Evolutionary conservation across 1,140 invertebrate species (phyloP).

Genomic region (Solenopsis fugax): DNA sequence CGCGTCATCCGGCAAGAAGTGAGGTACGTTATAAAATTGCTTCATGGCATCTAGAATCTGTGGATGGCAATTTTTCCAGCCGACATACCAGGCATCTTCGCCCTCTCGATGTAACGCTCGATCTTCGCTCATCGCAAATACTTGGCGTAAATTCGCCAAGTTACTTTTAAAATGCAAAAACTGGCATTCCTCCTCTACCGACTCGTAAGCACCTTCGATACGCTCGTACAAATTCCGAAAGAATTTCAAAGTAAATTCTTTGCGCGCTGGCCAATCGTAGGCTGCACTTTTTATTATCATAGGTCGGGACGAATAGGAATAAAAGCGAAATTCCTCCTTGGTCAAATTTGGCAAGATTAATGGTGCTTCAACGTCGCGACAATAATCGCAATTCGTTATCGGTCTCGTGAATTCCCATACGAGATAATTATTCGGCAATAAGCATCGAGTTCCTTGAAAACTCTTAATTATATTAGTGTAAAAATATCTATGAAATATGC

Average conservation of each 20-base stretch:
- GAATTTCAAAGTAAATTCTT: slow-evolving; percentile 91
- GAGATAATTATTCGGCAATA: slow-evolving; percentile 94
- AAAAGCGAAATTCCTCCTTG: slow-evolving; percentile 89
- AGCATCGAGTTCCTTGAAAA: slow-evolving; percentile 88
- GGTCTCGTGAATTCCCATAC: slow-evolving; percentile 95
- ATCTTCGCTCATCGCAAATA: slow-evolving; percentile 91
- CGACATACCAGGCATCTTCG: slow-evolving; percentile 95
- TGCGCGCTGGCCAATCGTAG: slow-evolving; percentile 92
- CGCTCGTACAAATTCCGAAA: slow-evolving; percentile 92
- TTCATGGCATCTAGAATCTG: slow-evolving; percentile 91
- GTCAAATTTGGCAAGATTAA: slow-evolving; percentile 91
- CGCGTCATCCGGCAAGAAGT: slow-evolving; percentile 95
- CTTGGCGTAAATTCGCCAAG: slow-evolving; percentile 92
- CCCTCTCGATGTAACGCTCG: slow-evolving; percentile 89
- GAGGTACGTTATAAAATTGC: slow-evolving; percentile 92
- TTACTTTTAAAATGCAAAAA: slow-evolving; percentile 96
- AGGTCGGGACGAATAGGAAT: slow-evolving; percentile 93
- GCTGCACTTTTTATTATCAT: slow-evolving; percentile 93
- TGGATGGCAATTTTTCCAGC: slow-evolving; percentile 96
- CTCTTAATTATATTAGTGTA: slow-evolving; percentile 65
- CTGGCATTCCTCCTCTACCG: slow-evolving; percentile 93
- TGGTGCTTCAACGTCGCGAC: slow-evolving; percentile 88
- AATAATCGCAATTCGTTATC: slow-evolving; percentile 93
- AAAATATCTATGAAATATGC: slow-evolving; percentile 64
- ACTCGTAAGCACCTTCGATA: slow-evolving; percentile 89